Percentiles rank a stretch among this genome's conserved stretches.
Conservation (phyloP, 2,888 invertebrate species). For the Rhodophaea formosa region DNA sequence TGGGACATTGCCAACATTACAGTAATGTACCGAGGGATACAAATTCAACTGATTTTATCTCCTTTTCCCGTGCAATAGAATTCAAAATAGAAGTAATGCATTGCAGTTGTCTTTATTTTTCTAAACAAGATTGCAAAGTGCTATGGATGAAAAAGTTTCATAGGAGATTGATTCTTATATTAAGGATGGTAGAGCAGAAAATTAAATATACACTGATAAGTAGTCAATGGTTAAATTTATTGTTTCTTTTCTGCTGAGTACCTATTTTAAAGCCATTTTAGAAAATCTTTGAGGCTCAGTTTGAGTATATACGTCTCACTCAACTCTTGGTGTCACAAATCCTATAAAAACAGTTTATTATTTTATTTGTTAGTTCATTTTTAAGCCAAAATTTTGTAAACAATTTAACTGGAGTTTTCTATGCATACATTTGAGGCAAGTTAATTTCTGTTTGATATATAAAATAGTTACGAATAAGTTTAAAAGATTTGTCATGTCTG, state of each 20-base stretch:
- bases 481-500: too few species aligned
- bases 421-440: too few species aligned
- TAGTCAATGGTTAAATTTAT: not conserved
- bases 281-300: not conserved
- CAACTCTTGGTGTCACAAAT: too few species aligned
- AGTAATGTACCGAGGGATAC: slow-evolving; percentile 31
- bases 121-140: not conserved
- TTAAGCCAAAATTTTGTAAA: too few species aligned
- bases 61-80: not conserved
- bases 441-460: too few species aligned
- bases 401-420: too few species aligned
- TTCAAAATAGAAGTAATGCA: not conserved
- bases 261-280: not conserved
- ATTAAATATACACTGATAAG: not conserved
- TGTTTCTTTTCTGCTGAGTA: not conserved
- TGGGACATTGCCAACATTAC: slow-evolving; percentile 37
- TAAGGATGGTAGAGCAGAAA: not conserved
- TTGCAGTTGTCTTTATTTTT: not conserved
- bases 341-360: too few species aligned
- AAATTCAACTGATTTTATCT: not conserved
- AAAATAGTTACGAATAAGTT: too few species aligned
- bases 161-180: not conserved
- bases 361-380: too few species aligned
- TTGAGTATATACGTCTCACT: too few species aligned
- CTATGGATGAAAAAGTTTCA: not conserved